Conservation (phyloP, 2,888 invertebrate genomes). For the Unio pictorum region DNA sequence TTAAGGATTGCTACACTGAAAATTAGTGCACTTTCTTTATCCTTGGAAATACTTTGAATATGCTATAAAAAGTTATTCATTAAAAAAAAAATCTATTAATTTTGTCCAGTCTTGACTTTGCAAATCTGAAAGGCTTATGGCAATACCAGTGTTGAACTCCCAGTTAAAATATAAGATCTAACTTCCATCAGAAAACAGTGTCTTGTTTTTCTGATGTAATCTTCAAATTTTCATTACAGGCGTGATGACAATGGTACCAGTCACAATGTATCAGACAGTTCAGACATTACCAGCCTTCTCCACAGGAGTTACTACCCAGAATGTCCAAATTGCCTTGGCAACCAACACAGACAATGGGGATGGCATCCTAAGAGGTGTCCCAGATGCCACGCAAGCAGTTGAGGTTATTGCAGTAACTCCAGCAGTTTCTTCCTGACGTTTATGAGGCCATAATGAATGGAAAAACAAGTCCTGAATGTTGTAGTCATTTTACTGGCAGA, state of each 20-base stretch:
- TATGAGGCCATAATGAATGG: too few relatives aligned
- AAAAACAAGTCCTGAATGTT: too few relatives aligned
- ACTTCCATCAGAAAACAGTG: not conserved
- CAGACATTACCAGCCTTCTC: constrained; percentile 20
- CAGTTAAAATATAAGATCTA: not conserved
- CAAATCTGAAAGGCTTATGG: not conserved
- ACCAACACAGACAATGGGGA: constrained; percentile 29
- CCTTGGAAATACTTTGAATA: too few relatives aligned
- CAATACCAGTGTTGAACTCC: not conserved
- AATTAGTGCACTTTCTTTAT: too few relatives aligned
- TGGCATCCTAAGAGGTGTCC: constrained; percentile 41
- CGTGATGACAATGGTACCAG: constrained; percentile 91
- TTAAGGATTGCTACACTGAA: too few relatives aligned
- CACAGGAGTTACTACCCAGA: constrained; percentile 21
- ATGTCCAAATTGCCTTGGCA: constrained; percentile 65
- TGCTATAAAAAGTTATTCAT: too few relatives aligned
- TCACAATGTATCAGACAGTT: constrained; percentile 96
- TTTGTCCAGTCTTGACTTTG: too few relatives aligned
- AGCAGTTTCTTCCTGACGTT: too few relatives aligned
- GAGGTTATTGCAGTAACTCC: constrained; percentile 53
- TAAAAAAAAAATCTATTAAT: too few relatives aligned
- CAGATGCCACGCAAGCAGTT: constrained; percentile 62
- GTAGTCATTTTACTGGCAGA: too few relatives aligned
- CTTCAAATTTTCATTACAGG: constrained; percentile 77
- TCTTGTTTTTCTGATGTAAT: not conserved